A percentile compares a stretch with the other conserved stretches of the same genome.
These are phyloP conservation scores for Perizoma flavofasciatum DNA, from an alignment of 2,888 invertebrate genomes.

Conservation along the genomic window DNA sequence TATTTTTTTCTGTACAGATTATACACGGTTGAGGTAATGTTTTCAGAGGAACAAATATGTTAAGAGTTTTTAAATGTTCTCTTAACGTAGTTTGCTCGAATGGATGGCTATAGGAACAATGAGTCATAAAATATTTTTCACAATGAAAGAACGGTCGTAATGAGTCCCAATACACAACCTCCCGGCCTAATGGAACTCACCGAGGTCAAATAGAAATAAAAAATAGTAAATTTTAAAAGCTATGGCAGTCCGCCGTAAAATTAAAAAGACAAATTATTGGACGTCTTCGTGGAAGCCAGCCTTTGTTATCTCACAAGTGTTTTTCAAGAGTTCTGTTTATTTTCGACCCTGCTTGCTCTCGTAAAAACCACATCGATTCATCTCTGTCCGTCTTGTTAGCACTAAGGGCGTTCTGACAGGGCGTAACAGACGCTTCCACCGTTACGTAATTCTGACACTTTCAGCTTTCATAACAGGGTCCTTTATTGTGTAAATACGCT, in stretches of 20 bases:
- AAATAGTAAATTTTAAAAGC: slow-evolving; percentile 76
- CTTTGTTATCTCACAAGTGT: slow-evolving; percentile 84
- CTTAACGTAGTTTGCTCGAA: slow-evolving; percentile 52
- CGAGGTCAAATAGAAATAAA: slow-evolving; percentile 68
- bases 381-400: slow-evolving; percentile 79
- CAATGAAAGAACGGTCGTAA: slow-evolving; percentile 64
- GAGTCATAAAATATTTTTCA: slow-evolving; percentile 74
- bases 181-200: slow-evolving; percentile 73
- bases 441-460: slow-evolving; percentile 82
- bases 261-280: slow-evolving; percentile 84
- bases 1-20: slow-evolving; percentile 38
- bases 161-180: slow-evolving; percentile 72
- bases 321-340: slow-evolving; percentile 81
- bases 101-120: slow-evolving; percentile 73
- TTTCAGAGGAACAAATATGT: slow-evolving; percentile 32
- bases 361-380: slow-evolving; percentile 57
- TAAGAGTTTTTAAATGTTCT: slow-evolving; percentile 41
- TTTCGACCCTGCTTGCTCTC: slow-evolving; percentile 63
- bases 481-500: slow-evolving; percentile 70
- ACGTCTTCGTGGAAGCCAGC: slow-evolving; percentile 82
- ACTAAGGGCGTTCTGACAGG: slow-evolving; percentile 74
- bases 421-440: slow-evolving; percentile 78
- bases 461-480: slow-evolving; percentile 80
- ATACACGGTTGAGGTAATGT: slow-evolving; percentile 32
- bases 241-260: slow-evolving; percentile 81